Base-by-base conservation (phyloP, 1,140 invertebrate genomes). In the Camponotus floridanus region DNA sequence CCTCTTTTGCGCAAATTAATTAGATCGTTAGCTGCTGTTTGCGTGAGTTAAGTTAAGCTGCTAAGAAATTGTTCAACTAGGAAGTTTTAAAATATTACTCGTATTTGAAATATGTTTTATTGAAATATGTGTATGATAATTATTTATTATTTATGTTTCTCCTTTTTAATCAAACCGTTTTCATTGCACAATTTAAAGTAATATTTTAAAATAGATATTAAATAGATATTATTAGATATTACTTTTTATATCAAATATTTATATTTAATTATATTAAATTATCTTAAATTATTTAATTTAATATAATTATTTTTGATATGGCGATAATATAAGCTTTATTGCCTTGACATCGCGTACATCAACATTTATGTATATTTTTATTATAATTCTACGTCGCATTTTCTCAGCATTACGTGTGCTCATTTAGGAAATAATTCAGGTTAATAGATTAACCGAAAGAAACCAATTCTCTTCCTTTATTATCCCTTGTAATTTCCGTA, bases 401-500 rank as follows among this genome's bases (percentile, higher is more conserved):
- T 81, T 81, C 11, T 71, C 51, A 9, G 42, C 13, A 33, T 36
- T 74, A 62, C 39, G 13, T 21, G 48, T 7, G 7, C 45, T 73
- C 4, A 39, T 61, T 15, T 36, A 31, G 33, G 8, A 9, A 7
- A 62, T 59, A 61, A 62, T 81, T 71, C 48, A 83, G 68, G 61
- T 11, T 83, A 83, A 83, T 83, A 83, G 57, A 86, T 80, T 80
- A 86, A 80, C 67, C 55, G 62, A 62, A 74, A 55, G 57, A 86
- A 68, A 73, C 62, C 83, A 57, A 88, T 86, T 83, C 64, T 76
- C 88, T 88, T 78, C 51, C 87, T 88, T 88, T 70, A 88, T 86
- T 88, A 88, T 61, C 70, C 64, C 57, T 86, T 65, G 68, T 68
- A 88, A 86, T 88, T 89, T 88, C 55, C 73, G 57, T 89, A 89